Evolutionary conservation across 2,888 invertebrate genomes (phyloP).

Genomic region (Panzeria rudis): DNA sequence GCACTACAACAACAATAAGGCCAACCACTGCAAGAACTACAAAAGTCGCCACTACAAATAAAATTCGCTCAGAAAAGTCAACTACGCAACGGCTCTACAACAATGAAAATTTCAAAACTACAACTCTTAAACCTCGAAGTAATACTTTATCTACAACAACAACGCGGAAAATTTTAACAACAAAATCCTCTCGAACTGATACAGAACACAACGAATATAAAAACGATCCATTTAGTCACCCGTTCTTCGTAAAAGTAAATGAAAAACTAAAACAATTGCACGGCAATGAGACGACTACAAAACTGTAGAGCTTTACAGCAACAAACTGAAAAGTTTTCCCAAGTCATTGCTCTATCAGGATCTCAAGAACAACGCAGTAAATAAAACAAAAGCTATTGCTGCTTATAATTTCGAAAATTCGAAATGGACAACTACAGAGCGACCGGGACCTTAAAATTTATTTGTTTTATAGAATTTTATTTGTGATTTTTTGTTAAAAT

Average conservation of each 20-base stretch:
- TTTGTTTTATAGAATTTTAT: neutral
- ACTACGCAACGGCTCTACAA: neutral
- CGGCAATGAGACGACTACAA: conserved; percentile 30
- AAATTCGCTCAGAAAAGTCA: neutral
- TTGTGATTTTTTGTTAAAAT: conserved; percentile 45
- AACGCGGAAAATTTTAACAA: conserved; percentile 62
- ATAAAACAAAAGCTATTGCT: conserved; percentile 20
- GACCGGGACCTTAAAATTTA: neutral
- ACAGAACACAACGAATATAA: conserved; percentile 26
- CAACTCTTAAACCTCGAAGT: conserved; percentile 68
- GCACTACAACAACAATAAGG: conserved; percentile 4
- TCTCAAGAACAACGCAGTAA: conserved; percentile 28
- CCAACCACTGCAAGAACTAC: conserved; percentile 24
- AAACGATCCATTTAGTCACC: conserved; percentile 70
- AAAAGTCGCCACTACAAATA: conserved; percentile 19
- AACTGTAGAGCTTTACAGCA: neutral
- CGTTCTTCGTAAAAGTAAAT: conserved; percentile 70
- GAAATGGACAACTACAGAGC: conserved; percentile 45
- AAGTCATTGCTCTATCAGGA: conserved; percentile 17
- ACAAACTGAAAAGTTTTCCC: conserved; percentile 15
- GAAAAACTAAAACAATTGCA: conserved; percentile 49
- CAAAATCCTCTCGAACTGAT: neutral
- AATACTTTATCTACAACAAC: conserved; percentile 34
- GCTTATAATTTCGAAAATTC: conserved; percentile 18
- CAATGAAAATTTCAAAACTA: conserved; percentile 58